A percentile compares a stretch with the other conserved stretches of the same genome.
Conservation (phyloP, 2,797 vertebrate species). For the Spinibarbus caldwelli region DNA sequence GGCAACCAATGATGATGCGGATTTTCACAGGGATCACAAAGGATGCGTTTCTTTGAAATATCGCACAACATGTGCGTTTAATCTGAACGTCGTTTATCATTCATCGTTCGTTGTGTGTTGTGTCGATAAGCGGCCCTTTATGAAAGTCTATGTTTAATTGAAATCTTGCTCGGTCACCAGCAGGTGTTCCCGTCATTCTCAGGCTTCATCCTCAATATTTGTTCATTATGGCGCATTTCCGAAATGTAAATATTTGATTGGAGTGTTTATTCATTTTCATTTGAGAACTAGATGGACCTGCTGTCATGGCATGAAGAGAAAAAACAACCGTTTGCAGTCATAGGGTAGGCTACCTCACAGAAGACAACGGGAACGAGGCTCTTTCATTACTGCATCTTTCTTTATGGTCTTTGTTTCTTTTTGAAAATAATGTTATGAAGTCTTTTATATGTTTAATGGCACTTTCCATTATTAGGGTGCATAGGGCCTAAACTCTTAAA, state of each 20-base stretch:
- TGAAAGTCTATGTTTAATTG: not conserved
- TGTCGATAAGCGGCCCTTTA: slow-evolving; percentile 5
- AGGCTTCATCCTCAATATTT: slow-evolving; percentile 9
- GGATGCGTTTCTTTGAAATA: slow-evolving; percentile 50
- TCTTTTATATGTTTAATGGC: too few species aligned
- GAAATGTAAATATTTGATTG: slow-evolving; percentile 13
- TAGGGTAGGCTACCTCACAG: not conserved
- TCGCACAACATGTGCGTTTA: too few species aligned
- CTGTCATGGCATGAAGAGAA: not conserved
- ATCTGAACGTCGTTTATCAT: too few species aligned
- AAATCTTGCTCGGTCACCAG: slow-evolving; percentile 15
- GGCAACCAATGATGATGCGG: slow-evolving; percentile 61
- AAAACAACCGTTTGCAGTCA: not conserved
- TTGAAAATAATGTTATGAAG: not conserved
- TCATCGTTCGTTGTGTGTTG: not conserved
- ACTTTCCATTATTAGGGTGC: not conserved
- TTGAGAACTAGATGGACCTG: not conserved
- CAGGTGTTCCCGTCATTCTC: slow-evolving; percentile 38
- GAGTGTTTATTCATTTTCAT: not conserved
- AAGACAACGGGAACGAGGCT: not conserved
- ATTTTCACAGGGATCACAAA: slow-evolving; percentile 53
- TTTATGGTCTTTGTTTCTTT: slow-evolving; percentile 13
- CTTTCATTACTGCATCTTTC: not conserved
- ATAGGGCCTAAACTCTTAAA: not conserved
- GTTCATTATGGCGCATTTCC: slow-evolving; percentile 10